Base-by-base conservation (phyloP, 2,113 vertebrate species). In the Salminus brasiliensis region DNA sequence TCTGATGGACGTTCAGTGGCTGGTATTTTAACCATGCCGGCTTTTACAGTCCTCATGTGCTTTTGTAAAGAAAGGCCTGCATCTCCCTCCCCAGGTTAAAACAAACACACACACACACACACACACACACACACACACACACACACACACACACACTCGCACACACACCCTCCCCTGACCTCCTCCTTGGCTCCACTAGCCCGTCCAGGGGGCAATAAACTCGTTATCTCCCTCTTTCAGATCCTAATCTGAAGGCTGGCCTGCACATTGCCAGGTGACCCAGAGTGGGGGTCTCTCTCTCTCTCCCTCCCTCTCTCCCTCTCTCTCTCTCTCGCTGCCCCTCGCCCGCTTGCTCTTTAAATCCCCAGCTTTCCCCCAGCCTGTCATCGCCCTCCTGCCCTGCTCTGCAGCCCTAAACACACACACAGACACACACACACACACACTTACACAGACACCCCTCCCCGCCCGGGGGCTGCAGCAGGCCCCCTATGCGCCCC, bases 221-320 rank as follows among this genome's bases (percentile, higher is more conserved):
- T 92, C 85, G 90, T 94, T 94, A 94, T 94, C 93, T 93, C 88
- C 85, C 88, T 76, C 90, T 91, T 89, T 94, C 93, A 93, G 93
- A 94, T 94, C 90, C 90, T 94, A 94, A 94, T 94, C 93, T 94
- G 93, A 93, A 88, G 90, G 90, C 89, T 82, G 85, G 90, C 90
- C 89, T 85, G 89, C 86, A 29, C 76, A 77, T 93, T 92, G 92
- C 93, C 92, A 94, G 92, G 92, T 93, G 92, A 94, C 91, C 91
- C 85, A 84, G 89, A 91, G 91, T 89, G 85, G 85, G 81, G 79
- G 85, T 30, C 3, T 74, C 29, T 62, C 27, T 63, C 30, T 34
- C 30, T 32, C 60, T 75, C 78, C 76, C 68, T 75, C 84, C n/a
- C n/a, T 29, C 39, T 25, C 39, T 27, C 10, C 2, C 41, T 68